Evolutionary conservation across 2,113 vertebrate genomes (phyloP).

Genomic region (Neolamprologus kungweensis): DNA sequence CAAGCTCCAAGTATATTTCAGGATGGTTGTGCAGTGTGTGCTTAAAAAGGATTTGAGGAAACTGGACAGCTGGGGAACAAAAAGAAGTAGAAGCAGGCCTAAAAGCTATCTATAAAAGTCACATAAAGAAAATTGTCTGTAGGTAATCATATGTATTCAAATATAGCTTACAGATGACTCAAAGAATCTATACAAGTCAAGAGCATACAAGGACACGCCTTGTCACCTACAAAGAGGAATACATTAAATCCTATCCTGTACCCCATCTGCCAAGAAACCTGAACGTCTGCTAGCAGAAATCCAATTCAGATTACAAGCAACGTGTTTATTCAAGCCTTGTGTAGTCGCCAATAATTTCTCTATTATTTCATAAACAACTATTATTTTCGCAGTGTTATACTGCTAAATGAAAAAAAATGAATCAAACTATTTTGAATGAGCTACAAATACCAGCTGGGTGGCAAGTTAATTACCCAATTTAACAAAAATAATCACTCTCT

Average conservation of each 20-base stretch:
- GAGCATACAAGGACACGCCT: background rate
- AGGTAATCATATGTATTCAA: conserved; percentile 3
- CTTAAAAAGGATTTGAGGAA: background rate
- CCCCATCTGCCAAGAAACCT: background rate
- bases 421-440: conserved; percentile 14
- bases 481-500: conserved; percentile 49
- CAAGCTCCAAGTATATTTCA: background rate
- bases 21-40: background rate
- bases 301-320: background rate
- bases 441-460: conserved; percentile 30
- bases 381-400: background rate
- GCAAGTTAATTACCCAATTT: conserved; percentile 49
- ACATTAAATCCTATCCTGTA: background rate
- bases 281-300: background rate
- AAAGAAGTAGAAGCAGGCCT: background rate
- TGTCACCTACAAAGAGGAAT: background rate
- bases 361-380: conserved; percentile 25
- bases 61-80: background rate
- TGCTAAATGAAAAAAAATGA: background rate
- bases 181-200: background rate
- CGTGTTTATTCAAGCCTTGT: background rate
- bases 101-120: background rate
- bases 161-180: background rate
- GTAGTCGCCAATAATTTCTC: conserved; percentile 5
- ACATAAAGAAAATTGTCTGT: background rate